phyloP scores from a whole-genome alignment of 2,113 vertebrate species.

The Rousettus leschenaultii region DNA sequence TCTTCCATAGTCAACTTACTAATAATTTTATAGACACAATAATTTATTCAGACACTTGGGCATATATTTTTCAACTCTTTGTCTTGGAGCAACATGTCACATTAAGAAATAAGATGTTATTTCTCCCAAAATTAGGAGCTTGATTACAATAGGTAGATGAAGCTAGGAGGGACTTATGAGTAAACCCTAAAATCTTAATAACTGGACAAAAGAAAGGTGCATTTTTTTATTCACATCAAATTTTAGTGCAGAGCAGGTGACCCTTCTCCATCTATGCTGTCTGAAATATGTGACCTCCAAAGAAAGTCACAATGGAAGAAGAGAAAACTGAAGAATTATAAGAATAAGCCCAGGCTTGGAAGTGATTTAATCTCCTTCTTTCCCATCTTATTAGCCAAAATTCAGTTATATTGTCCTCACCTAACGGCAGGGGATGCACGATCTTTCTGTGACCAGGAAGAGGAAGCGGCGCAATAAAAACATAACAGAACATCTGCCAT shows the following conservation, averaged over 20 bases:
- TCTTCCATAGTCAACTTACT: neutral
- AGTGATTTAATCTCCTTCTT: neutral
- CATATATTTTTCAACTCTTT: neutral
- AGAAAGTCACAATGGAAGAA: neutral
- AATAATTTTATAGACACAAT: neutral
- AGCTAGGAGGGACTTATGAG: neutral
- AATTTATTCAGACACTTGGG: neutral
- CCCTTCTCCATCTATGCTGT: neutral
- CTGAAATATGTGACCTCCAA: neutral
- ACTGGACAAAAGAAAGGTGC: neutral
- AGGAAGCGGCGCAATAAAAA: neutral
- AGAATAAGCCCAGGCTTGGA: neutral
- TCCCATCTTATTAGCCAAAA: neutral
- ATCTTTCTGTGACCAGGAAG: neutral
- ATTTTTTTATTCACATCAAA: neutral
- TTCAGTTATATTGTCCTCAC: neutral
- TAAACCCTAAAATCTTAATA: neutral
- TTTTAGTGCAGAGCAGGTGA: neutral
- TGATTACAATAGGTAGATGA: neutral
- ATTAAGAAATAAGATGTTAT: neutral
- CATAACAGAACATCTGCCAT: neutral
- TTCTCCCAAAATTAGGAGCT: neutral
- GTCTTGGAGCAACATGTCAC: neutral
- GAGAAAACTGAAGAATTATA: neutral
- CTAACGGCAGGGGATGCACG: accelerated